Conservation (phyloP, 30 jellyfish, hydroid and myxozoan species). For the Chrysaora quinquecirrha region DNA sequence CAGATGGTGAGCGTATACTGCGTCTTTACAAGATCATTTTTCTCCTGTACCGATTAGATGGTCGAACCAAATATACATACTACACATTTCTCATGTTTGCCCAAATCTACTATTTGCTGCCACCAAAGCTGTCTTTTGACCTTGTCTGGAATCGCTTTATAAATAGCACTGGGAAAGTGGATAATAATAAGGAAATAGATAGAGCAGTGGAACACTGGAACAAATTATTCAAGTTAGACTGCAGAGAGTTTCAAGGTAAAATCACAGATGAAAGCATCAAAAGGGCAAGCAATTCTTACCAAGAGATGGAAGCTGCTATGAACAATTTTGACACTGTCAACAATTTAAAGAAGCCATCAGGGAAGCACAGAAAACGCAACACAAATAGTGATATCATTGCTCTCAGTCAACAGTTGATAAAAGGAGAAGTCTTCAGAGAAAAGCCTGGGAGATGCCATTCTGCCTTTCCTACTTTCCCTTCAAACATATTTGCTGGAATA, state of each 20-base stretch:
- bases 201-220: constrained; percentile 32
- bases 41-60: not conserved
- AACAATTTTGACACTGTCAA: constrained; percentile 21
- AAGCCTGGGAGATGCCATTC: constrained; percentile 46
- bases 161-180: constrained; percentile 19
- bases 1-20: constrained; percentile 46
- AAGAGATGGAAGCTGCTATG: constrained; percentile 41
- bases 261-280: constrained; percentile 9
- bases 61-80: constrained; percentile 15
- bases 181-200: constrained; percentile 9
- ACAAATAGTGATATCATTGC: constrained; percentile 26
- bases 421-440: constrained; percentile 35
- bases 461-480: constrained; percentile 39
- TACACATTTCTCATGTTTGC: constrained; percentile 23
- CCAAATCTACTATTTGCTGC: constrained; percentile 21
- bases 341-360: constrained; percentile 30
- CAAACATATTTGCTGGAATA: constrained; percentile 26
- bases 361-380: constrained; percentile 47
- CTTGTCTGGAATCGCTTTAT: constrained; percentile 21
- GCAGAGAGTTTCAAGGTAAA: constrained; percentile 34
- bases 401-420: constrained; percentile 35
- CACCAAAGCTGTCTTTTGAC: constrained; percentile 36
- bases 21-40: constrained; percentile 24
- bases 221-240: constrained; percentile 7
- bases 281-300: constrained; percentile 35